Conservation (phyloP, 2,888 invertebrate genomes). For the Diabrotica balteata region DNA sequence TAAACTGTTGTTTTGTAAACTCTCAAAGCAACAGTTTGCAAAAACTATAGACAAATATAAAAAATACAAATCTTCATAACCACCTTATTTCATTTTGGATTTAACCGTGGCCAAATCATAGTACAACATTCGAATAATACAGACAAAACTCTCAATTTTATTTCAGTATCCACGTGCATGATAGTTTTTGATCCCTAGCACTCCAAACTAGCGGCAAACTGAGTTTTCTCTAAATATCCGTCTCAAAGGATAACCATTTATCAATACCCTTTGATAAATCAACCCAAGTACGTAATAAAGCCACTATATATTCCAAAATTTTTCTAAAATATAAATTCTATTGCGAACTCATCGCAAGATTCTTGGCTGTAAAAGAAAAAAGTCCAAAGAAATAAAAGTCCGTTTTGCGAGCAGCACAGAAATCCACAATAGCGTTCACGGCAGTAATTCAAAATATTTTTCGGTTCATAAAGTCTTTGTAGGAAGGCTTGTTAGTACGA, state of each 20-base stretch:
- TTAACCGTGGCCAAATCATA: too few relatives aligned
- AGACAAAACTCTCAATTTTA: too few relatives aligned
- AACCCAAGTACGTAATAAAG: neutral
- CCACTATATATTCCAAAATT: too few relatives aligned
- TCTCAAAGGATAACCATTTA: neutral
- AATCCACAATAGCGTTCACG: conserved; percentile 11
- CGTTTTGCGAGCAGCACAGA: conserved; percentile 5
- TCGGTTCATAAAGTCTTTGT: conserved; percentile 43
- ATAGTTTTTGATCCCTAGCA: neutral
- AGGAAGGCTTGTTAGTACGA: conserved; percentile 30
- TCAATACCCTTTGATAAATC: neutral
- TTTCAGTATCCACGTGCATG: neutral
- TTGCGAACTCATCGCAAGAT: too few relatives aligned
- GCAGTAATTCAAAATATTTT: conserved; percentile 39
- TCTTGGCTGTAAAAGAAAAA: neutral
- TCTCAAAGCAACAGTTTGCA: too few relatives aligned
- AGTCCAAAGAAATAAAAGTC: neutral
- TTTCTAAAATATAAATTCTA: too few relatives aligned
- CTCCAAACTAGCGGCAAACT: neutral
- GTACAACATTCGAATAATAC: too few relatives aligned
- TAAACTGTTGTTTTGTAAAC: too few relatives aligned
- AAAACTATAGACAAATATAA: too few relatives aligned
- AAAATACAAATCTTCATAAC: too few relatives aligned
- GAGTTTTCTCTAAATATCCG: neutral
- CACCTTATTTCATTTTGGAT: too few relatives aligned